A percentile compares a stretch with the other conserved stretches of the same genome.
Evolutionary conservation across 2,888 invertebrate species (phyloP).

Genomic region (Sturmia bella): DNA sequence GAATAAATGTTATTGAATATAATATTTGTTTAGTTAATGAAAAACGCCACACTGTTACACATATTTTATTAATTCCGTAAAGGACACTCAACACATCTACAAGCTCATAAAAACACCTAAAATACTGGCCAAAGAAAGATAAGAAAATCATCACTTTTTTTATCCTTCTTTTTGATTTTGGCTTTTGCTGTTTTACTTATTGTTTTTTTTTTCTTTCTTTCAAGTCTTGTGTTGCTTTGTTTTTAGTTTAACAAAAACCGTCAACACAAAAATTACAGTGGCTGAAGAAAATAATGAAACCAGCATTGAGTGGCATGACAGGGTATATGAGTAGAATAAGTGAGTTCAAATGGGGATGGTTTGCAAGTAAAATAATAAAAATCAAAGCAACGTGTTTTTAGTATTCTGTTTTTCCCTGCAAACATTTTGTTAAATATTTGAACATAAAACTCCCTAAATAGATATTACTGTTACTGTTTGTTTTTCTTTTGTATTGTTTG

Average conservation of each 20-base stretch:
- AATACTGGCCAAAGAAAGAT: constrained; percentile 59
- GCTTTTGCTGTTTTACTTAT: constrained; percentile 18
- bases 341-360: not conserved
- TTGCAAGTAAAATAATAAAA: constrained; percentile 4
- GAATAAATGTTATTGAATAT: too few relatives aligned
- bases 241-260: constrained; percentile 44
- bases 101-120: constrained; percentile 56
- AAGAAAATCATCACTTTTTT: constrained; percentile 51
- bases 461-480: not conserved
- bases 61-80: constrained; percentile 48
- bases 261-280: constrained; percentile 60
- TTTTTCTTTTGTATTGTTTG: not conserved
- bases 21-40: too few relatives aligned
- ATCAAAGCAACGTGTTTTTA: constrained; percentile 6
- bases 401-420: not conserved
- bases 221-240: not conserved
- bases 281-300: constrained; percentile 31
- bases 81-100: constrained; percentile 42
- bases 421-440: constrained; percentile 38
- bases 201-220: constrained; percentile 33
- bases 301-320: not conserved
- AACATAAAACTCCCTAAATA: constrained; percentile 35
- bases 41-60: constrained; percentile 48
- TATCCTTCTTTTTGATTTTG: constrained; percentile 23
- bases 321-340: constrained; percentile 13